These are phyloP conservation scores for Microcebus ravelobensis DNA, from an alignment of 2,113 vertebrate genomes.

Conservation along the genomic window DNA sequence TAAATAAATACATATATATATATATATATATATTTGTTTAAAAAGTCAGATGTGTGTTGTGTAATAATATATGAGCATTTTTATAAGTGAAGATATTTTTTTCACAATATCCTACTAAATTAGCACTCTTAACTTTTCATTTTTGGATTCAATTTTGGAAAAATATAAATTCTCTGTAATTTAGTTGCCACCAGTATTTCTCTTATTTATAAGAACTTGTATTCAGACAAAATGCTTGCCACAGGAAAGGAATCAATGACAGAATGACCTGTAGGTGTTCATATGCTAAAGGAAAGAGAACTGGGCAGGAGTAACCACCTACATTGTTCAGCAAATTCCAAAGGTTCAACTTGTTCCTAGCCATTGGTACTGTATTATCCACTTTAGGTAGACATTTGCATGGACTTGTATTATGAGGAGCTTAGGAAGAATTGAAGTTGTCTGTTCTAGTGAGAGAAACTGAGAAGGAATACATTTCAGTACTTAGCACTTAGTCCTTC, in stretches of 20 bases:
- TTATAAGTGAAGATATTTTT: neutral
- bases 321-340: fast-evolving
- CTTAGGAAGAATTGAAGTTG: neutral
- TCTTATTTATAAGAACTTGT: neutral
- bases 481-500: neutral
- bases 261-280: neutral
- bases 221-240: neutral
- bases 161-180: neutral
- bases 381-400: neutral
- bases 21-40: no score
- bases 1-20: no score
- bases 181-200: neutral
- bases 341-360: neutral
- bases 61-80: neutral
- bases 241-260: neutral
- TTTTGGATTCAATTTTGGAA: neutral
- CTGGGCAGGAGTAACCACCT: fast-evolving
- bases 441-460: neutral
- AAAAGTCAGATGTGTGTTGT: neutral
- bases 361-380: neutral
- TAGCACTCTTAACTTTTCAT: neutral
- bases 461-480: neutral
- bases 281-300: neutral
- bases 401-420: neutral
- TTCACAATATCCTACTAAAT: neutral